Evolutionary conservation across 2,888 invertebrate genomes (phyloP).

Genomic region (Caenorhabditis uteleia): DNA sequence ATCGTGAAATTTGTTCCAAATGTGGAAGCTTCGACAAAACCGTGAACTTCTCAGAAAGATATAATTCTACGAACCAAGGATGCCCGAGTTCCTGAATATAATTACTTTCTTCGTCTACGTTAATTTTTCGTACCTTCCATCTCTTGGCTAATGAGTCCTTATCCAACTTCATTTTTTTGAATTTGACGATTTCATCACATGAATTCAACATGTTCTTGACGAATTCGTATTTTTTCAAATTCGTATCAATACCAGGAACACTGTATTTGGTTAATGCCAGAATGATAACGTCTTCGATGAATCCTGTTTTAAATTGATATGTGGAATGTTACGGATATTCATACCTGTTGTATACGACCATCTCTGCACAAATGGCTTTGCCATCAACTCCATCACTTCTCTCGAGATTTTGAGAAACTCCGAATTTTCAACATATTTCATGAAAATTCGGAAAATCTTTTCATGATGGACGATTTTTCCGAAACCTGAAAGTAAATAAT

Average conservation of each 20-base stretch:
- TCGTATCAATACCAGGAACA: constrained; percentile 2
- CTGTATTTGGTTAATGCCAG: constrained; percentile 19
- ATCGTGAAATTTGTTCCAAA: constrained; percentile 1
- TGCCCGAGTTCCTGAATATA: constrained; percentile 11
- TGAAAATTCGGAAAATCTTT: too few relatives aligned
- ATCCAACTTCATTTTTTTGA: constrained; percentile 2
- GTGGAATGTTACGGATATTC: background rate
- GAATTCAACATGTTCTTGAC: constrained; percentile 1
- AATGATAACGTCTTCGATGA: constrained; percentile 15
- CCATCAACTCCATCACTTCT: too few relatives aligned
- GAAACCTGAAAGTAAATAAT: too few relatives aligned
- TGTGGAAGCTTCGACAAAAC: background rate
- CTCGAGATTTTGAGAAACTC: too few relatives aligned
- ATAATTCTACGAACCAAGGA: constrained; percentile 12
- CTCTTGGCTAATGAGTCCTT: background rate
- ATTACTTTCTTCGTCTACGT: background rate
- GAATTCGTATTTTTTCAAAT: constrained; percentile 10
- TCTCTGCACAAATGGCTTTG: too few relatives aligned
- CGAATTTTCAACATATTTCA: too few relatives aligned
- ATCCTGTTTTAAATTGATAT: background rate
- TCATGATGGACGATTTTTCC: too few relatives aligned
- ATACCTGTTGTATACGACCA: too few relatives aligned
- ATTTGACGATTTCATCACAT: background rate
- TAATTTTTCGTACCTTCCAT: constrained; percentile 12
- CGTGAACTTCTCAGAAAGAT: constrained; percentile 1